A percentile compares a stretch with the other conserved stretches of the same genome.
Conservation (phyloP, 1,140 invertebrate species). For the Lanistes nyassanus region DNA sequence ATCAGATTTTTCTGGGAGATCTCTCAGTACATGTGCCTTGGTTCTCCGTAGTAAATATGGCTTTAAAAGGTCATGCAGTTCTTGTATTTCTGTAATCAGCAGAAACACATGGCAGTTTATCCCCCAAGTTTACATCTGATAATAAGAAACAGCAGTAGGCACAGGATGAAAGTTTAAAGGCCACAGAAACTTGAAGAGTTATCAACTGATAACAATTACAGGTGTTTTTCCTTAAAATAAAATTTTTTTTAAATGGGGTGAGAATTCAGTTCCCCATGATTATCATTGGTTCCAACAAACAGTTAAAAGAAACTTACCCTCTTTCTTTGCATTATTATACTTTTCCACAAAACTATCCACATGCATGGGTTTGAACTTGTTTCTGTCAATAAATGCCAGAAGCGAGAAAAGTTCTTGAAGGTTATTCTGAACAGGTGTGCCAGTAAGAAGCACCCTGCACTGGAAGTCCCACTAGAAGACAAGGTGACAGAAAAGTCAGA, state of each 20-base stretch:
- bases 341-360: constrained; percentile 52
- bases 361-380: constrained; percentile 77
- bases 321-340: constrained; percentile 39
- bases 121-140: no score
- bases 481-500: constrained; percentile 11
- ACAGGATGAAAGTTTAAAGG: neutral
- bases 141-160: no score
- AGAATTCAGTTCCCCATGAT: no score
- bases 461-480: constrained; percentile 82
- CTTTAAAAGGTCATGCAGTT: constrained; percentile 55
- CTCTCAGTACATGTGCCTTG: constrained; percentile 59
- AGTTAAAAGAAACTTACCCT: constrained; percentile 25
- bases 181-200: no score
- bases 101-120: neutral
- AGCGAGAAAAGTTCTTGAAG: constrained; percentile 95
- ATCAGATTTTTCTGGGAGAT: constrained; percentile 63
- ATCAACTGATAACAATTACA: no score
- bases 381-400: constrained; percentile 95
- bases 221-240: no score
- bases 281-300: no score
- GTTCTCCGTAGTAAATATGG: constrained; percentile 62
- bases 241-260: no score
- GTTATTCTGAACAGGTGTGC: constrained; percentile 99
- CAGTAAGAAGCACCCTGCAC: constrained; percentile 91
- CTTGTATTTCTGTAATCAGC: constrained; percentile 42